Conservation (phyloP, 1,140 invertebrate genomes). For the Bombus waltoni region DNA sequence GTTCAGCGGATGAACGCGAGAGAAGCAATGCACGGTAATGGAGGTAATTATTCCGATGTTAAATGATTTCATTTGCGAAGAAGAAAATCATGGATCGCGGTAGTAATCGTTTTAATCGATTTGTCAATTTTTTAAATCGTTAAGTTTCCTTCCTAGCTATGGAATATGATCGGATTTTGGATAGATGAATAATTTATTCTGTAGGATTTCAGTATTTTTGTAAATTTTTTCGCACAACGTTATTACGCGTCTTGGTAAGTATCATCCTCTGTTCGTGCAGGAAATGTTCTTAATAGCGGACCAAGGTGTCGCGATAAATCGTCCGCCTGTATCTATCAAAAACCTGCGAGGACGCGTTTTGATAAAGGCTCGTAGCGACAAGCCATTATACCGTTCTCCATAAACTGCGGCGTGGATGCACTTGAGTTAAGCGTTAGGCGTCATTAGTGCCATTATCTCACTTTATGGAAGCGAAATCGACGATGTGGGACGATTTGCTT, state of each 20-base stretch:
- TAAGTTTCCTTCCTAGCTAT: background rate
- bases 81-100: too few species aligned
- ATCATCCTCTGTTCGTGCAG: background rate
- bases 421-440: conserved; percentile 43
- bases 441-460: conserved; percentile 48
- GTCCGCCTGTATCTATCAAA: conserved; percentile 14
- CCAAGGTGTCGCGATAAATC: conserved; percentile 20
- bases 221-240: background rate
- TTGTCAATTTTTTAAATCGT: too few species aligned
- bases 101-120: too few species aligned
- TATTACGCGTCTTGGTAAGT: background rate
- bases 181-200: too few species aligned
- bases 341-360: background rate
- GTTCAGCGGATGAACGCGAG: background rate
- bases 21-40: background rate
- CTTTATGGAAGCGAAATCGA: background rate
- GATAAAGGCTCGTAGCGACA: conserved; percentile 19
- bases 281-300: background rate
- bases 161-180: background rate
- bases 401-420: conserved; percentile 34
- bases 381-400: conserved; percentile 36
- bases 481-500: conserved; percentile 20
- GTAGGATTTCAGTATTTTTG: background rate
- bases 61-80: background rate
- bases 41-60: background rate